Conservation (phyloP, 2,797 vertebrate genomes). For the Cryptoprocta ferox region DNA sequence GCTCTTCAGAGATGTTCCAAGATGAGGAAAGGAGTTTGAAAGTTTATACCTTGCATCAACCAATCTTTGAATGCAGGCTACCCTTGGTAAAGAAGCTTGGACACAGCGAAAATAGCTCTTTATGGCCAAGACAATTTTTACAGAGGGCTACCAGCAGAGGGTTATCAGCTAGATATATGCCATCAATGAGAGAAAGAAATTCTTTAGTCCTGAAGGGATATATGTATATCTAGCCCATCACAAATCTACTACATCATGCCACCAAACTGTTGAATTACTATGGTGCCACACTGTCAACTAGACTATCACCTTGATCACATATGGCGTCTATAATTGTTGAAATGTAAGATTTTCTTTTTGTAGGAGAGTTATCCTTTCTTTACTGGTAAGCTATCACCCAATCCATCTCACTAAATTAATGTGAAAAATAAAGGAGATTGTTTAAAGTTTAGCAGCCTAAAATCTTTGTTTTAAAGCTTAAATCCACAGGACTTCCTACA, state of each 20-base stretch:
- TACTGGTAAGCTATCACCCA: background rate
- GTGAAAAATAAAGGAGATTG: background rate
- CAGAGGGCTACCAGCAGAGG: background rate
- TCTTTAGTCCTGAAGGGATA: background rate
- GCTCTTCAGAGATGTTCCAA: background rate
- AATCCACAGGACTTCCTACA: background rate
- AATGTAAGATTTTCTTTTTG: background rate
- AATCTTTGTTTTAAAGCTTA: background rate
- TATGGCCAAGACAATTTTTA: background rate
- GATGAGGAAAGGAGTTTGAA: background rate
- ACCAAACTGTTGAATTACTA: background rate
- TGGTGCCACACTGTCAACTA: background rate
- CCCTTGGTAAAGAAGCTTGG: background rate
- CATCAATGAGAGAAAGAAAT: background rate
- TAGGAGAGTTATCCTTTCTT: background rate
- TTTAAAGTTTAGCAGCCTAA: background rate
- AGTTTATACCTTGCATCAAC: background rate
- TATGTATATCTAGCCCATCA: background rate
- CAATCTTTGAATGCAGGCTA: background rate
- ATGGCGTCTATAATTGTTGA: background rate
- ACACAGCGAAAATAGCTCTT: background rate
- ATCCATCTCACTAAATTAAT: background rate
- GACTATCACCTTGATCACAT: background rate
- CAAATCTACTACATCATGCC: no score
- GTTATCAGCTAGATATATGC: background rate